phyloP scores from a whole-genome alignment of 1,140 invertebrate genomes.

The Rhopalosiphum padi region DNA sequence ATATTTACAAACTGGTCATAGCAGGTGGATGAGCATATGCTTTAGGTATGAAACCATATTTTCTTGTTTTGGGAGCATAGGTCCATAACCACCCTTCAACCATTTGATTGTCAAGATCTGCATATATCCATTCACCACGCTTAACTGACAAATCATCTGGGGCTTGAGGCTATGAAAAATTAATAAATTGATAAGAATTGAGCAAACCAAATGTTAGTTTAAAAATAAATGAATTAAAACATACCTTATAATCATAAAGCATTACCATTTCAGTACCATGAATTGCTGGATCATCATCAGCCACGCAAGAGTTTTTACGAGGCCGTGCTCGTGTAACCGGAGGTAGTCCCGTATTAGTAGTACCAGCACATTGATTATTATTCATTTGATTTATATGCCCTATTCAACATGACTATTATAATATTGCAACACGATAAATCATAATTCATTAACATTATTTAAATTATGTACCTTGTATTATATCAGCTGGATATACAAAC shows the following conservation, averaged over 20 bases:
- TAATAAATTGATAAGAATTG: not conserved
- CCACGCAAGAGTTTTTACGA: constrained; percentile 37
- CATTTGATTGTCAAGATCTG: constrained; percentile 89
- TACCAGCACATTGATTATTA: constrained; percentile 59
- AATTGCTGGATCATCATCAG: constrained; percentile 62
- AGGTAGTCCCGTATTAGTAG: constrained; percentile 58
- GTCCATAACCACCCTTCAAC: constrained; percentile 96
- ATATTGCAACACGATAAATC: not conserved
- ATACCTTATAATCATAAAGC: constrained; percentile 90
- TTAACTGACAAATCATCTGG: constrained; percentile 89
- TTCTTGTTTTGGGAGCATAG: constrained; percentile 88
- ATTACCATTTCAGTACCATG: constrained; percentile 91
- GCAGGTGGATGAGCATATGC: constrained; percentile 91
- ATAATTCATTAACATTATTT: not conserved
- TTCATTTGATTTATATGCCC: constrained; percentile 65
- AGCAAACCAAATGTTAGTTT: not conserved
- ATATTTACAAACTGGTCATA: constrained; percentile 80
- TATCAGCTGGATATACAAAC: constrained; percentile 90
- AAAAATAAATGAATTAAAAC: not conserved
- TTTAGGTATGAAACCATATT: constrained; percentile 95
- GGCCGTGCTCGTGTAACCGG: constrained; percentile 44
- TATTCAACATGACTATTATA: constrained; percentile 53
- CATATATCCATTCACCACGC: constrained; percentile 93
- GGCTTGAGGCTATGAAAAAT: constrained; percentile 76
- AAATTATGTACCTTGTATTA: constrained; percentile 72